These are phyloP conservation scores for Intellagama lesueurii DNA, from an alignment of 2,797 vertebrate species.

Conservation along the genomic window DNA sequence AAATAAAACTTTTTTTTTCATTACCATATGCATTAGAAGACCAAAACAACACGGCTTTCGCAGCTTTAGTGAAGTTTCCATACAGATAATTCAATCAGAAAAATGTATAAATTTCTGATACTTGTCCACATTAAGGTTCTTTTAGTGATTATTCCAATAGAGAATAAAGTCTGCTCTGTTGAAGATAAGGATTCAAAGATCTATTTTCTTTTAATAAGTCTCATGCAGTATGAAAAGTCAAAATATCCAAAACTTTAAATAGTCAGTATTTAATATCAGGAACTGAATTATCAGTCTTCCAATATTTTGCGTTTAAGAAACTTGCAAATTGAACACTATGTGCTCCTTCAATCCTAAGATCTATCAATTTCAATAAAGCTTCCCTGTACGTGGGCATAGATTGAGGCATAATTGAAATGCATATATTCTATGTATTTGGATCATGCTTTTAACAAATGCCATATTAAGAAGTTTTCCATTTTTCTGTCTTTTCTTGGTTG, in stretches of 20 bases:
- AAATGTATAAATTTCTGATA: neutral
- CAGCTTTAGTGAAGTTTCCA: neutral
- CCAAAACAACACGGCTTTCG: neutral
- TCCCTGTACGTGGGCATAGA: neutral
- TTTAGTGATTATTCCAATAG: neutral
- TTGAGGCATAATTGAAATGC: neutral
- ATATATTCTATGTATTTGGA: neutral
- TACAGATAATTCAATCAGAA: neutral
- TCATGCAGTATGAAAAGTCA: slow-evolving; percentile 1
- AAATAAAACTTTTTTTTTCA: neutral
- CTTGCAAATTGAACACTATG: neutral
- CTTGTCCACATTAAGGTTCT: neutral
- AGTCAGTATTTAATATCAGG: neutral
- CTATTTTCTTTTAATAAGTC: slow-evolving; percentile 3
- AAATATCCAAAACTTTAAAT: neutral
- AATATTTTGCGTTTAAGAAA: neutral
- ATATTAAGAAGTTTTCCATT: neutral
- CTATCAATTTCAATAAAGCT: neutral
- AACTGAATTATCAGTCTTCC: neutral
- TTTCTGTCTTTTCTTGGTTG: neutral
- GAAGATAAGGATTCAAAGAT: neutral
- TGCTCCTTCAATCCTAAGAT: neutral
- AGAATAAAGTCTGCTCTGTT: neutral
- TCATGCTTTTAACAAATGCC: neutral
- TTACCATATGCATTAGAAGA: neutral